These are phyloP conservation scores for Scelioninae gen. 2 DNA, from an alignment of 2,888 invertebrate species.

Conservation along the genomic window DNA sequence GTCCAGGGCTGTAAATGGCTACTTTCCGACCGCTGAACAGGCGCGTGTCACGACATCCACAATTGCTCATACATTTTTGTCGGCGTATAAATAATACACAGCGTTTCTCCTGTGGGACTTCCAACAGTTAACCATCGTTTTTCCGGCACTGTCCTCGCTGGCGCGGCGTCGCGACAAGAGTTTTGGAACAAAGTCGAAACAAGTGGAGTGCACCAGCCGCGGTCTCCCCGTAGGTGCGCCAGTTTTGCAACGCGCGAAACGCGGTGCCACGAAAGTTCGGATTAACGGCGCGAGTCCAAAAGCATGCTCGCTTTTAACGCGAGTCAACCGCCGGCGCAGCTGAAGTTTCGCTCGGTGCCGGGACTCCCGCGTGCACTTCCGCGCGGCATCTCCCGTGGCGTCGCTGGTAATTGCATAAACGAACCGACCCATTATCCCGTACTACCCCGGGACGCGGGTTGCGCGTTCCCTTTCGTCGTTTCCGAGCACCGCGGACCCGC, in stretches of 20 bases:
- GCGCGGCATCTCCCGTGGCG: slow-evolving; percentile 34
- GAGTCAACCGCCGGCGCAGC: slow-evolving; percentile 38
- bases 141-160: too few species aligned
- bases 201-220: neutral
- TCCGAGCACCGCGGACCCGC: slow-evolving; percentile 1
- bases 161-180: slow-evolving; percentile 7
- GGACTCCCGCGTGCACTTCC: slow-evolving; percentile 44
- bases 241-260: slow-evolving; percentile 42
- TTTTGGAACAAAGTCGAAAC: slow-evolving; percentile 37
- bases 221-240: slow-evolving; percentile 21
- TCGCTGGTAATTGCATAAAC: slow-evolving; percentile 58
- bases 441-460: slow-evolving; percentile 49
- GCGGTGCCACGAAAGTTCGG: slow-evolving; percentile 48
- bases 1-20: slow-evolving; percentile 33
- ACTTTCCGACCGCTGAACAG: too few species aligned
- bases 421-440: slow-evolving; percentile 53
- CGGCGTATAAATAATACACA: too few species aligned
- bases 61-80: too few species aligned
- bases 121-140: too few species aligned
- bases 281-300: slow-evolving; percentile 40
- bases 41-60: too few species aligned
- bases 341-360: slow-evolving; percentile 49
- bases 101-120: too few species aligned
- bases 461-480: slow-evolving; percentile 26
- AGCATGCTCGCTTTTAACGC: slow-evolving; percentile 50